phyloP scores from a whole-genome alignment of 2,113 vertebrate species.

The Nettapus auritus region DNA sequence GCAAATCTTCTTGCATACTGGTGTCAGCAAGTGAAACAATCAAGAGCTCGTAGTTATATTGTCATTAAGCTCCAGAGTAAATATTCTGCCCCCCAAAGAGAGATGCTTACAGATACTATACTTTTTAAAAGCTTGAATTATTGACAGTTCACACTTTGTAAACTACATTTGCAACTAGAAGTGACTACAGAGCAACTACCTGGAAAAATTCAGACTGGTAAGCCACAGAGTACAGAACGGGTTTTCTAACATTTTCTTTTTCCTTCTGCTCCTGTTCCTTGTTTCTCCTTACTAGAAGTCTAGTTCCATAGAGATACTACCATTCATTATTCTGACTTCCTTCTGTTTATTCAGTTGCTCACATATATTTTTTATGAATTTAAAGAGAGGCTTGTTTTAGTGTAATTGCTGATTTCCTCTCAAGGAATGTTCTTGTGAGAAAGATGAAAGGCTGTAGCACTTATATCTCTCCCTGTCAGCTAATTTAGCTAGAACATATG shows the following conservation, averaged over 20 bases:
- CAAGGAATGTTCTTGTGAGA: background rate
- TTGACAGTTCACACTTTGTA: background rate
- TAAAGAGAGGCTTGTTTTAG: conserved; percentile 12
- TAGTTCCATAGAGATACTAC: background rate
- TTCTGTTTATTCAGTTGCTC: background rate
- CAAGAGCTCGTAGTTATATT: background rate
- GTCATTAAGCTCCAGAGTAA: background rate
- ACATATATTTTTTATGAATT: conserved; percentile 31
- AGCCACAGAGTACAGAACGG: background rate
- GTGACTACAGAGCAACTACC: background rate
- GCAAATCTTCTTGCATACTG: background rate
- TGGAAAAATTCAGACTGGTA: background rate
- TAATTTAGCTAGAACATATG: conserved; percentile 21
- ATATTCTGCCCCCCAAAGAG: background rate
- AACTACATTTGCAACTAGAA: background rate
- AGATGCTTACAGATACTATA: background rate
- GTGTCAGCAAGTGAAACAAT: background rate
- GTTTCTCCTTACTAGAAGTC: background rate
- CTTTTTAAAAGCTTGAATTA: background rate
- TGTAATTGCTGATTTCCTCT: conserved; percentile 18
- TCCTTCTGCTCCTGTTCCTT: background rate
- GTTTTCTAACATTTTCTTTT: background rate
- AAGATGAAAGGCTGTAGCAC: conserved; percentile 23
- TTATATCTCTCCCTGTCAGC: background rate
- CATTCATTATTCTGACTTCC: background rate